Percentiles rank a stretch among this genome's conserved stretches.
phyloP scores from a whole-genome alignment of 2,888 invertebrate species.

The Epistrophella euchroma region DNA sequence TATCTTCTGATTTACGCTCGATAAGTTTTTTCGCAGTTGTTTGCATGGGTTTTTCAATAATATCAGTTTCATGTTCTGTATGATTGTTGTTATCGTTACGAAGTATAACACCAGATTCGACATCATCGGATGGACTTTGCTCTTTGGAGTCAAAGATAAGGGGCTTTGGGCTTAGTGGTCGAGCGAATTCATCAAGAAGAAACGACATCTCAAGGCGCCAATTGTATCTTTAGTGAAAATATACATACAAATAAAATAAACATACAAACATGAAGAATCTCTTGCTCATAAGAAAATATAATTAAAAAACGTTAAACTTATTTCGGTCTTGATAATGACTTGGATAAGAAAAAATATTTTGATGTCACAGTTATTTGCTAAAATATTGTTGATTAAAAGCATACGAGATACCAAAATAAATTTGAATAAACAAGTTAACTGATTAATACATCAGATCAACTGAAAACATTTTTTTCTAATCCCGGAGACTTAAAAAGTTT shows the following conservation, averaged over 20 bases:
- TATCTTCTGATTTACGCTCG: slow-evolving; percentile 83
- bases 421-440: too few species aligned
- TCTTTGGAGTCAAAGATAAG: slow-evolving; percentile 84
- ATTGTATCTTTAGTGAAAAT: slow-evolving; percentile 87
- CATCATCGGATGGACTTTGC: slow-evolving; percentile 80
- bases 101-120: slow-evolving; percentile 50
- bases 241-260: background rate
- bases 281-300: background rate
- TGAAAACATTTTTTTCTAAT: too few species aligned
- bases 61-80: slow-evolving; percentile 55
- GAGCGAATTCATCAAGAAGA: slow-evolving; percentile 93
- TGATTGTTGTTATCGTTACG: slow-evolving; percentile 67
- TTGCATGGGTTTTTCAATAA: slow-evolving; percentile 12
- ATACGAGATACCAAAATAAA: too few species aligned
- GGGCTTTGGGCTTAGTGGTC: slow-evolving; percentile 87
- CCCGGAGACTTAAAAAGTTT: too few species aligned
- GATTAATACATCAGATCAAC: too few species aligned
- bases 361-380: too few species aligned
- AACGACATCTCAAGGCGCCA: slow-evolving; percentile 96
- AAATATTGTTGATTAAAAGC: too few species aligned
- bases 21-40: slow-evolving; percentile 72
- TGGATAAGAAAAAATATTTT: too few species aligned
- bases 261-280: background rate
- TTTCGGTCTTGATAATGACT: too few species aligned
- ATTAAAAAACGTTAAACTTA: too few species aligned